Base-by-base conservation (phyloP, 2,113 vertebrate species). In the Megaceryle maxima region DNA sequence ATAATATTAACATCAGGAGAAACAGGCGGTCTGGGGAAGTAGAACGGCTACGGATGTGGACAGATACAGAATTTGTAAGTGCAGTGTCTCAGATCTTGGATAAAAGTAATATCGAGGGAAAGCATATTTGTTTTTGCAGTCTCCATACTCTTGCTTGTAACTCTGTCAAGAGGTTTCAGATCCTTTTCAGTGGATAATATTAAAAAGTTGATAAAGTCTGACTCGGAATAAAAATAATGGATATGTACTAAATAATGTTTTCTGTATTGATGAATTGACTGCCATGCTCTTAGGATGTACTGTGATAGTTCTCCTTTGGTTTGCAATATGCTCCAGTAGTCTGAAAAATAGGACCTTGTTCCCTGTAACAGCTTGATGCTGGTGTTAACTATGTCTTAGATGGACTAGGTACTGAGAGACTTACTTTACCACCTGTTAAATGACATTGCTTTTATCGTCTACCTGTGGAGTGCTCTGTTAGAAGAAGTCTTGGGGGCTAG, bases 21-120 rank as follows among this genome's bases (percentile, higher is more conserved):
- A 99, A 98, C 70, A 98, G 98, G 83, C 87, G 98, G 51, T 98
- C 98, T 70, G 98, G 99, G 33, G 99, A 99, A 96, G 99, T 99
- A 85, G 99, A 99, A 93, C 98, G 99, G n/a, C 99, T 99, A 22
- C 98, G 99, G 41, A 99, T 99, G 99, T 99, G 99, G 99, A 99
- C 99, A 33, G 99, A 99, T 82, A 99, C 99, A 3, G 99, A 99
- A 97, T 99, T 99, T 91, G 99, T 99, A 97, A 99, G 99, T 98
- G 68, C 35, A 46, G 28, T 51, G 26, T 66, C 75, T 78, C 69
- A 75, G 13, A 11, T 51, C 11, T 77, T 51, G 25, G 28, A 4
- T 88, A 31, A 67, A 72, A 80, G 43, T 74, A 56, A 0, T 59
- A 35, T 31, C 14, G 35, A 50, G 20, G 69, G 56, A 50, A 16